phyloP scores from a whole-genome alignment of 2,888 invertebrate species.

The Nemurella pictetii region DNA sequence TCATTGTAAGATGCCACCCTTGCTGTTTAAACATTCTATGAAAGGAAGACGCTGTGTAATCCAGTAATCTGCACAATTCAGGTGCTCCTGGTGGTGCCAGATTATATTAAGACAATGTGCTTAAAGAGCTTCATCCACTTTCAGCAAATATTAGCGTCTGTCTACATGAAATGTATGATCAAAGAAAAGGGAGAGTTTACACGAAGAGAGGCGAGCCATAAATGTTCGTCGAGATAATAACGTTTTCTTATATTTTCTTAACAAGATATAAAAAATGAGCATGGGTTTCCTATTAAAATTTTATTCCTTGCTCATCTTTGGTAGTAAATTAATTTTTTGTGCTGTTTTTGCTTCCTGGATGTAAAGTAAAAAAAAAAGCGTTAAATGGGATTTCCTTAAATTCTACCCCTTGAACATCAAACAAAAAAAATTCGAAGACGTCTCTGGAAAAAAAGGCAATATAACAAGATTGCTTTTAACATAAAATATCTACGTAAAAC shows the following conservation, averaged over 20 bases:
- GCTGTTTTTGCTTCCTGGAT: no score
- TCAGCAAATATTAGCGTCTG: not conserved
- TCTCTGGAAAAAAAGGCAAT: not conserved
- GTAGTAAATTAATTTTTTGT: not conserved
- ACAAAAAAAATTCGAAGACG: not conserved
- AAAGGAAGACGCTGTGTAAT: not conserved
- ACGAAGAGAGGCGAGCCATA: not conserved
- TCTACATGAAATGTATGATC: not conserved
- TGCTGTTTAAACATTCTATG: not conserved
- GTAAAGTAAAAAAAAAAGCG: not conserved
- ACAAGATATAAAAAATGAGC: no score
- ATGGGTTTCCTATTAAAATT: not conserved
- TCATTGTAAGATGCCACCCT: no score
- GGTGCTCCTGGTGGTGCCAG: not conserved
- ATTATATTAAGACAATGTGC: not conserved
- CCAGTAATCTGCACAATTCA: not conserved
- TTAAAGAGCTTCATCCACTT: not conserved
- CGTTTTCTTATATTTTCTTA: no score
- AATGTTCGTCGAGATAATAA: no score
- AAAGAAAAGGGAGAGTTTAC: not conserved
- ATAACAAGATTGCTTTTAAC: not conserved
- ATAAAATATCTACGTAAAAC: not conserved
- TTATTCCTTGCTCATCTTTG: not conserved
- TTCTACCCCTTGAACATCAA: not conserved
- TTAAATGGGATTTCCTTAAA: not conserved